A percentile compares a stretch with the other conserved stretches of the same genome.
These are phyloP conservation scores for Sepiola atlantica DNA, from an alignment of 2,888 invertebrate species.

Conservation along the genomic window DNA sequence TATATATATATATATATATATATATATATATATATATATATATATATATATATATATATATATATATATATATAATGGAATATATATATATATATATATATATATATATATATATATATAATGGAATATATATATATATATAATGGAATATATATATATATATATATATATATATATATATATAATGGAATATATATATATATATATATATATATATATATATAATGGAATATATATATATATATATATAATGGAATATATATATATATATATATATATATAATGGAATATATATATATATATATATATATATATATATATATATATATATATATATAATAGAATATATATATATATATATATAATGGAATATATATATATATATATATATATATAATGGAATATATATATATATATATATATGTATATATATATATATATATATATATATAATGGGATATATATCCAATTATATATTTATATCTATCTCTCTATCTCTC, in stretches of 20 bases:
- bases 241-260: neutral
- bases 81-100: neutral
- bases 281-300: neutral
- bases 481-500: neutral
- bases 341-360: neutral
- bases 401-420: neutral
- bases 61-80: neutral
- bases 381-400: slow-evolving; percentile 1
- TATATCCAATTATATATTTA: neutral
- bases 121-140: too few relatives aligned
- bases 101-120: neutral
- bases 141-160: neutral
- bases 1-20: neutral
- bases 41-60: neutral
- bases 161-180: neutral
- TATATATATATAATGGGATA: neutral
- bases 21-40: neutral
- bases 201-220: neutral
- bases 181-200: too few relatives aligned
- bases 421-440: slow-evolving; percentile 3
- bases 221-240: neutral
- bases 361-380: neutral
- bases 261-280: neutral
- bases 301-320: neutral
- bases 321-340: too few relatives aligned